Evolutionary conservation across 2,797 vertebrate species (phyloP), one percentile per base, ranked within the genome.

Genomic region (Luscinia megarhynchos): DNA sequence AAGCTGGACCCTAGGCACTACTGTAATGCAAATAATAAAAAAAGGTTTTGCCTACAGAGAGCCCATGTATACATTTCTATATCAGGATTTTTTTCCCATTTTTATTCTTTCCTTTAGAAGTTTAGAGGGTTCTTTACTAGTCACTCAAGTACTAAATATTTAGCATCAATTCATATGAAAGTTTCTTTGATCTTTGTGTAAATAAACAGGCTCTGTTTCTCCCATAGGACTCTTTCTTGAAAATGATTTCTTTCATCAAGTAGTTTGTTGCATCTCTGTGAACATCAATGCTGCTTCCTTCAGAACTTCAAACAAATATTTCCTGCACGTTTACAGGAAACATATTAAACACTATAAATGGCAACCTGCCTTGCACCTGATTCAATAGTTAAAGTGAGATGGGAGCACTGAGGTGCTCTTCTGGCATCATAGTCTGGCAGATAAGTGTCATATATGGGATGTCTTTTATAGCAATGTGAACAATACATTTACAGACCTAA

Each of bases 231-330:
- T 94, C 62, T 97, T 96, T 95, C 94, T 93, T 91, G 94, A 97
- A 97, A 97, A 94, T 96, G 2, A 94, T 96, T 97, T 97, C 97
- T 98, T 97, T 98, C 97, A 98, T 98, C 97, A 97, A 94, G 87
- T 94, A 95, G 93, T 97, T 98, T 98, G 96, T 96, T 61, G 73
- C 87, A 91, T 97, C 92, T 93, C 92, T 94, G 78, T 94, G 94
- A 97, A 98, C 97, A 97, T 97, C 97, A 97, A 75, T 96, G 94
- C 97, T 89, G 68, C 96, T 97, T 97, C 91, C 95, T 96, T 96
- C 86, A 94, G 92, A 97, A 96, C 96, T 97, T 98, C 97, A 98
- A 98, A 97, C 88, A 97, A 90, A 72, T 89, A 96, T 97, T 98
- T 97, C 96, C 96, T 97, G 90, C 96, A 97, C 95, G 3, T 97